Percentiles rank a stretch among this genome's conserved stretches.
Evolutionary conservation across 2,888 invertebrate species (phyloP).

Genomic region (Cheilosia urbana): DNA sequence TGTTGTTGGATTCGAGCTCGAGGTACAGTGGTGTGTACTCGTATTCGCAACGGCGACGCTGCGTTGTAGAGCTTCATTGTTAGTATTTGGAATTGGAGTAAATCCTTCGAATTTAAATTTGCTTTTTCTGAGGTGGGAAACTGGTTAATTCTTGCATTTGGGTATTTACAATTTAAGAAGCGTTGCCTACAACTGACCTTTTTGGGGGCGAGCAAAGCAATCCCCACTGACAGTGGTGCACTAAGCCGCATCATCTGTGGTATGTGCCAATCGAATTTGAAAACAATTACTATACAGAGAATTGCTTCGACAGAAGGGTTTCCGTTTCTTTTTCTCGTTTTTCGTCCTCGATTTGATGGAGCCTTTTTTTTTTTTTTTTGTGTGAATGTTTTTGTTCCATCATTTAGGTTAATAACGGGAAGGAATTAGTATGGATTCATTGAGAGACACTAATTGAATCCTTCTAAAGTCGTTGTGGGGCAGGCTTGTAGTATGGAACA

Average conservation of each 20-base stretch:
- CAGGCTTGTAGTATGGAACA: too few relatives aligned
- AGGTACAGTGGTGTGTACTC: conserved; percentile 1
- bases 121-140: conserved; percentile 22
- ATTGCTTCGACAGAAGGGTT: conserved; percentile 64
- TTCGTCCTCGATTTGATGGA: conserved; percentile 19
- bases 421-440: conserved; percentile 50
- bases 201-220: conserved; percentile 2
- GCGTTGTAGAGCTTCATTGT: conserved; percentile 19
- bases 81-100: conserved; percentile 6
- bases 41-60: not conserved
- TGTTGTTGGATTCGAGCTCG: conserved; percentile 9
- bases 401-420: conserved; percentile 37
- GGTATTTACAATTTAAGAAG: conserved; percentile 54
- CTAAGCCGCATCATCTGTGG: conserved; percentile 69
- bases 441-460: conserved; percentile 46
- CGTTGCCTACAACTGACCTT: conserved; percentile 51
- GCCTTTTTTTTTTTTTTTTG: too few relatives aligned
- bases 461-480: conserved; percentile 22
- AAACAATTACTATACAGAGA: conserved; percentile 66
- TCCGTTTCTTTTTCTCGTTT: conserved; percentile 1
- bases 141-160: conserved; percentile 26
- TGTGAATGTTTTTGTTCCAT: conserved; percentile 19
- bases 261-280: conserved; percentile 68
- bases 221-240: conserved; percentile 30
- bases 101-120: conserved; percentile 45